phyloP scores from a whole-genome alignment of 2,113 vertebrate genomes.

The Trinectes maculatus region DNA sequence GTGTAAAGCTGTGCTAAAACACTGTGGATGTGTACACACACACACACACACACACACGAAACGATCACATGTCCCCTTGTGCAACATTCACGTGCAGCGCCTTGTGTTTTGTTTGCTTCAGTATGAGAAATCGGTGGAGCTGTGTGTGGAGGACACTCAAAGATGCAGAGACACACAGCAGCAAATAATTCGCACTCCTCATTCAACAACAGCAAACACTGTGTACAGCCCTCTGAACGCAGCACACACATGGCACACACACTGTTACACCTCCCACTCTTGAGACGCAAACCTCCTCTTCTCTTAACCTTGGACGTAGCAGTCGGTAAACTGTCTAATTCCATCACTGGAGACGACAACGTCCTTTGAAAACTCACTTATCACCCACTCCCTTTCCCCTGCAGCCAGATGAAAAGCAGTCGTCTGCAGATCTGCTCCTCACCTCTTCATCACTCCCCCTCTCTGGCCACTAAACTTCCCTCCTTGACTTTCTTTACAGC shows the following conservation, averaged over 20 bases:
- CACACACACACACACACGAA: slow-evolving; percentile 4
- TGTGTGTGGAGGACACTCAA: slow-evolving; percentile 18
- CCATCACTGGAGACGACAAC: slow-evolving; percentile 33
- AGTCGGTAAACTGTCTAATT: slow-evolving; percentile 44
- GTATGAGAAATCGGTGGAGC: slow-evolving; percentile 13
- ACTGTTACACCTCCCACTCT: slow-evolving; percentile 10
- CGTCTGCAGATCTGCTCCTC: slow-evolving; percentile 34
- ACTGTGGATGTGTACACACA: slow-evolving; percentile 22
- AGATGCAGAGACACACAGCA: slow-evolving; percentile 17
- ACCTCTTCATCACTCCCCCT: slow-evolving; percentile 51
- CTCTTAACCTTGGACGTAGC: slow-evolving; percentile 52
- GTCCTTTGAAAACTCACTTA: slow-evolving; percentile 52
- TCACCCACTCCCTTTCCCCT: slow-evolving; percentile 33
- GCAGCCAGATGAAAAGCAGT: slow-evolving; percentile 41
- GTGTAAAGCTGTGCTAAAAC: slow-evolving; percentile 39
- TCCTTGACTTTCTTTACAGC: slow-evolving; percentile 62
- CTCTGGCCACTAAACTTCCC: slow-evolving; percentile 42
- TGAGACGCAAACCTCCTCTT: slow-evolving; percentile 10
- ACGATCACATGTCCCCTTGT: neutral
- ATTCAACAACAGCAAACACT: slow-evolving; percentile 28
- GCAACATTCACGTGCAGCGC: slow-evolving; percentile 16
- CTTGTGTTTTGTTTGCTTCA: slow-evolving; percentile 12
- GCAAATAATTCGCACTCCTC: slow-evolving; percentile 35
- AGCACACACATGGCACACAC: slow-evolving; percentile 19
- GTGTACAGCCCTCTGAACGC: neutral